phyloP scores from a whole-genome alignment of 2,888 invertebrate genomes.

The Glyphotaelius pellucidus region DNA sequence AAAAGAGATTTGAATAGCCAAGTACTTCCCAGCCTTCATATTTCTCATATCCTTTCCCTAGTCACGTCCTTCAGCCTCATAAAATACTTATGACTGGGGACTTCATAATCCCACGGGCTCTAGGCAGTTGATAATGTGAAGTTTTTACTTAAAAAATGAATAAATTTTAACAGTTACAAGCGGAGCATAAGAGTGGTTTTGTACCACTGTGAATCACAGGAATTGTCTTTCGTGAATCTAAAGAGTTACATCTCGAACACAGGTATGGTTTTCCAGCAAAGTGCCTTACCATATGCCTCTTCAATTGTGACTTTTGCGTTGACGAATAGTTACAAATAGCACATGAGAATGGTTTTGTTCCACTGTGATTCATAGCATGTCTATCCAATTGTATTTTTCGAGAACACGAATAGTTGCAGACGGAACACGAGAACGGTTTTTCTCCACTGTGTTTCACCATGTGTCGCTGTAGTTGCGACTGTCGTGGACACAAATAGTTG shows the following conservation, averaged over 20 bases:
- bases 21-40: too few species aligned
- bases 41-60: not conserved
- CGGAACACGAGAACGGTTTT: not conserved
- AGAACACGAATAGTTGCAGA: not conserved
- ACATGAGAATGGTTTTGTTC: not conserved
- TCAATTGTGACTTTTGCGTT: not conserved
- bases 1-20: too few species aligned
- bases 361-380: not conserved
- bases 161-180: not conserved
- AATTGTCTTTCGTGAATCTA: not conserved
- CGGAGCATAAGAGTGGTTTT: not conserved
- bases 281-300: not conserved
- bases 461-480: not conserved
- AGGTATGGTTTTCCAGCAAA: not conserved
- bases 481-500: not conserved
- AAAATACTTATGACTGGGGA: not conserved
- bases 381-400: not conserved
- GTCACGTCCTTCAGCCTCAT: not conserved
- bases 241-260: not conserved
- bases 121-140: not conserved
- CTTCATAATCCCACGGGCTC: not conserved
- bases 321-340: not conserved
- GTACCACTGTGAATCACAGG: not conserved
- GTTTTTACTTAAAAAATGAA: too few species aligned
- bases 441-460: not conserved